A percentile compares a stretch with the other conserved stretches of the same genome.
These are phyloP conservation scores for Ardeotis arabs DNA, from an alignment of 2,113 vertebrate genomes.

Conservation along the genomic window DNA sequence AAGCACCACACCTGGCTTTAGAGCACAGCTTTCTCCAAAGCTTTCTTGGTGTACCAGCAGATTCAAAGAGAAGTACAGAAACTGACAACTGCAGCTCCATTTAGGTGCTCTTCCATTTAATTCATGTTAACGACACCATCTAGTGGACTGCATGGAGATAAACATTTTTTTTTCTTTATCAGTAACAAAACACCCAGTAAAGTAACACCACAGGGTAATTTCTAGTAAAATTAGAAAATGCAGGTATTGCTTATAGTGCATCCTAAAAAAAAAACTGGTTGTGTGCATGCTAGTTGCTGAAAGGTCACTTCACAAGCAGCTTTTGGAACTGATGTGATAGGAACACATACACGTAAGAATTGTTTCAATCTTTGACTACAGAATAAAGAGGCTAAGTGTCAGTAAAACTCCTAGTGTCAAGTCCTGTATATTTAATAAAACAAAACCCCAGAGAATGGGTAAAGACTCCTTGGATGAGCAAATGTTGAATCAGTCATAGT, in stretches of 20 bases:
- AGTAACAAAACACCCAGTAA: background rate
- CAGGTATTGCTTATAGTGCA: background rate
- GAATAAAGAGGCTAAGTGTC: background rate
- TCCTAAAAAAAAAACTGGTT: background rate
- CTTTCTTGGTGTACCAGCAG: background rate
- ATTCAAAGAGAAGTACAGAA: background rate
- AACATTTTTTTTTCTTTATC: background rate
- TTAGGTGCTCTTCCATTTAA: background rate
- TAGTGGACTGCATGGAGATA: background rate
- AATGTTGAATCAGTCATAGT: background rate
- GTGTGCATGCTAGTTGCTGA: background rate
- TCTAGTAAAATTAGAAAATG: background rate
- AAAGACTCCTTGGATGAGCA: background rate
- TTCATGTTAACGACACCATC: background rate
- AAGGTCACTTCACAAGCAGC: background rate
- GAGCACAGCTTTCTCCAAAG: background rate
- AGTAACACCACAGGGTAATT: background rate
- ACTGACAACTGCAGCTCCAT: rapidly evolving
- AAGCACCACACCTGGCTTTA: background rate
- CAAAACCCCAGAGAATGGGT: background rate
- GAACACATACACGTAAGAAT: background rate
- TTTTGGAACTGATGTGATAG: background rate
- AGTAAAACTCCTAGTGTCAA: background rate
- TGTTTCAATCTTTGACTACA: background rate
- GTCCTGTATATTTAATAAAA: background rate